These are phyloP conservation scores for Ceratitis capitata DNA, from an alignment of 1,140 invertebrate genomes.

Conservation along the genomic window DNA sequence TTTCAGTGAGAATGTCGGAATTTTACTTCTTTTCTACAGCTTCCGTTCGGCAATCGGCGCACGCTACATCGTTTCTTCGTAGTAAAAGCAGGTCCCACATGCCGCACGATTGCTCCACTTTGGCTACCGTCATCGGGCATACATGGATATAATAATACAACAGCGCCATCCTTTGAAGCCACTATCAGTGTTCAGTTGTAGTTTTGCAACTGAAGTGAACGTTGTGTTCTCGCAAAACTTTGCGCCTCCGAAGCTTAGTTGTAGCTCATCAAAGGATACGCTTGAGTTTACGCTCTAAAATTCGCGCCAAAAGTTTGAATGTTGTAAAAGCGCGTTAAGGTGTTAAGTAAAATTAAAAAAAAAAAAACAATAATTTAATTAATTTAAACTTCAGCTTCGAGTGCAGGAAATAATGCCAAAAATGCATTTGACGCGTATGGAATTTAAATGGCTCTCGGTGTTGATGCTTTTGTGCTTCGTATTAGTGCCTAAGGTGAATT, in stretches of 20 bases:
- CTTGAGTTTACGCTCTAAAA: not conserved
- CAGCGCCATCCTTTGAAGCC: not conserved
- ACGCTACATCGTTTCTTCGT: not conserved
- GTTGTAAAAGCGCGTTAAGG: not conserved
- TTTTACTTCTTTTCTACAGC: conserved; percentile 30
- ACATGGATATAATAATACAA: not conserved
- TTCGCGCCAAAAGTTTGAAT: not conserved
- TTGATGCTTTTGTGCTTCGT: not conserved
- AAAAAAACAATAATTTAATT: not conserved
- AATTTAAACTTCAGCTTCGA: not conserved
- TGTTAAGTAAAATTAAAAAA: not conserved
- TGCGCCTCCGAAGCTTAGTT: not conserved
- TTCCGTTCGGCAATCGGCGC: conserved; percentile 10
- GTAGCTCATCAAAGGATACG: not conserved
- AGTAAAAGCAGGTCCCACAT: not conserved
- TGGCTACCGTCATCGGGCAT: too few relatives aligned
- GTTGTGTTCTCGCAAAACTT: not conserved
- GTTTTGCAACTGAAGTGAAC: conserved; percentile 23
- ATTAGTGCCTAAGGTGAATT: not conserved
- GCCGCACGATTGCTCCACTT: not conserved
- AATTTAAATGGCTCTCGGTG: not conserved
- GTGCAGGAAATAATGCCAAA: not conserved
- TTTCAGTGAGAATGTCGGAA: too few relatives aligned
- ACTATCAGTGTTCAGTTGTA: not conserved
- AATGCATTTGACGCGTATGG: not conserved